A percentile compares a stretch with the other conserved stretches of the same genome.
Conservation (phyloP, 2,797 vertebrate species). For the Phoeniculus purpureus region DNA sequence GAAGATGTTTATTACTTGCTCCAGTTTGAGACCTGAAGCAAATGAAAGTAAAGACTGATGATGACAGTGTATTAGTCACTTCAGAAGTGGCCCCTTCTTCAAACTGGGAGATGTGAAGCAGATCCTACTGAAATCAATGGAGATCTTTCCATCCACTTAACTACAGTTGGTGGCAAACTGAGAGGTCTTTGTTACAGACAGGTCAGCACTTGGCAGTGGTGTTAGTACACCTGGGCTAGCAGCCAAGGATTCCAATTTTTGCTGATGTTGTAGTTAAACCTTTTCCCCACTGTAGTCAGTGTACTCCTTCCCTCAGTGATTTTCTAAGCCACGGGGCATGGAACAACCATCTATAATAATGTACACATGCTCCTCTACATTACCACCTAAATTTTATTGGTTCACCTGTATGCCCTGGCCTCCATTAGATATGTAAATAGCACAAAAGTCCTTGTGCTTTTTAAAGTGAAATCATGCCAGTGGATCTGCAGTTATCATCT, state of each 20-base stretch:
- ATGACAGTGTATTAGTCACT: neutral
- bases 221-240: constrained; percentile 1
- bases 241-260: neutral
- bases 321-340: neutral
- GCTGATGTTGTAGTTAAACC: neutral
- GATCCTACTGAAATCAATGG: neutral
- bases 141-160: constrained; percentile 2
- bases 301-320: neutral
- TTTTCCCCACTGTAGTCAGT: neutral
- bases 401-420: neutral
- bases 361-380: neutral
- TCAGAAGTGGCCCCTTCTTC: neutral
- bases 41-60: neutral
- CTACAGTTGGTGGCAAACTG: neutral
- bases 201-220: constrained; percentile 21
- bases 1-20: neutral
- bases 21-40: neutral
- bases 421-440: neutral
- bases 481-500: neutral
- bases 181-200: neutral
- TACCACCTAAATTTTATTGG: neutral
- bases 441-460: neutral
- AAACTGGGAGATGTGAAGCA: neutral
- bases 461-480: neutral
- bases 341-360: neutral